Evolutionary conservation across 2,113 vertebrate genomes (phyloP).

Genomic region (Saccopteryx bilineata): DNA sequence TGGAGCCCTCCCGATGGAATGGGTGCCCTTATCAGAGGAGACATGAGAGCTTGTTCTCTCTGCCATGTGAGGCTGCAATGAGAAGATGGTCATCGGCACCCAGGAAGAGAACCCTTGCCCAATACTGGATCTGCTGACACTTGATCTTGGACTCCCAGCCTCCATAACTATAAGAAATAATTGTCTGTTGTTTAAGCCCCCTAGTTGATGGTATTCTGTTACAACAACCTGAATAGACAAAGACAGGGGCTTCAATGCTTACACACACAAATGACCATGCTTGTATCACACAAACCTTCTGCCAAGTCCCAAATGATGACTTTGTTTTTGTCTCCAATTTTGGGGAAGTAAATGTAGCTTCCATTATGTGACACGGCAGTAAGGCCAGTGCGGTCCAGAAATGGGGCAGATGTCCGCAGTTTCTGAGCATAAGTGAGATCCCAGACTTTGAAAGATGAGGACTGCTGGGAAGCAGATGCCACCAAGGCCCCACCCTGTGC

Average conservation of each 20-base stretch:
- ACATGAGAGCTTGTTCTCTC: not conserved
- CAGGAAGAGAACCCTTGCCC: not conserved
- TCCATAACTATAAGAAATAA: not conserved
- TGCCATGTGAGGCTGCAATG: not conserved
- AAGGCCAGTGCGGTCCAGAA: constrained; percentile 86
- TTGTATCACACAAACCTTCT: constrained; percentile 85
- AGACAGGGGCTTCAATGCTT: not conserved
- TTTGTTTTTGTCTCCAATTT: constrained; percentile 84
- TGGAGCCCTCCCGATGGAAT: not conserved
- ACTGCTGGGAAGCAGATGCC: constrained; percentile 87
- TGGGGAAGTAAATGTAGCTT: constrained; percentile 87
- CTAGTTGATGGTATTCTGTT: too few species aligned
- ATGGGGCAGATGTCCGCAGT: constrained; percentile 73
- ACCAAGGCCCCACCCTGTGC: constrained; percentile 76
- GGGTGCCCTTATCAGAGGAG: not conserved
- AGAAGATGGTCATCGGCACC: not conserved
- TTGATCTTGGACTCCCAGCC: not conserved
- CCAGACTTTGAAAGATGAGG: constrained; percentile 87
- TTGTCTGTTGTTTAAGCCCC: not conserved
- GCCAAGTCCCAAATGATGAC: constrained; percentile 89
- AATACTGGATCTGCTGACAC: not conserved
- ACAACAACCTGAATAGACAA: not conserved
- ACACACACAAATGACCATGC: not conserved
- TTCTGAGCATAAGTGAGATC: constrained; percentile 81
- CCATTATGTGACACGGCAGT: constrained; percentile 84